phyloP scores from a whole-genome alignment of 2,888 invertebrate genomes.

The Synanthedon andrenaeformis region DNA sequence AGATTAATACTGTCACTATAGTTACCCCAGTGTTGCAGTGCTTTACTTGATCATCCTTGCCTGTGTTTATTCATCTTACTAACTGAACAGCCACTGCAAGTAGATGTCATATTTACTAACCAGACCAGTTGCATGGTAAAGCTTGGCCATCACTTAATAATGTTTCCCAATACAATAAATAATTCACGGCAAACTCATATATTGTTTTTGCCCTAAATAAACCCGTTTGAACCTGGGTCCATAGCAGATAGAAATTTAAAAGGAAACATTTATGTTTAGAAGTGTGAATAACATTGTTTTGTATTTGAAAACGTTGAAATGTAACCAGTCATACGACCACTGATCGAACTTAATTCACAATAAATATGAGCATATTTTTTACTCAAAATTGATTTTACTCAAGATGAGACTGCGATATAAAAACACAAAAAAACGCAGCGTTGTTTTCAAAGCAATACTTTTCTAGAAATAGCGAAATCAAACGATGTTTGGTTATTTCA shows the following conservation, averaged over 20 bases:
- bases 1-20: constrained; percentile 62
- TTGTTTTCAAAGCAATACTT: not conserved
- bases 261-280: no score
- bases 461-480: not conserved
- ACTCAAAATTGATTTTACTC: no score
- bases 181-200: not conserved
- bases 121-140: constrained; percentile 47
- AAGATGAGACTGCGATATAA: not conserved
- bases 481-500: no score
- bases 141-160: constrained; percentile 29
- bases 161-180: constrained; percentile 12
- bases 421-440: constrained; percentile 2
- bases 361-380: no score
- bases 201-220: constrained; percentile 5
- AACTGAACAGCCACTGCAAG: constrained; percentile 56
- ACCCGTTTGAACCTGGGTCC: constrained; percentile 27
- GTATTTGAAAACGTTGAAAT: no score
- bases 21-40: constrained; percentile 67
- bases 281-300: no score
- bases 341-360: no score
- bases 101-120: constrained; percentile 55
- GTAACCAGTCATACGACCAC: no score
- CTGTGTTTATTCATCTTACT: constrained; percentile 69
- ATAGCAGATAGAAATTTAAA: constrained; percentile 1
- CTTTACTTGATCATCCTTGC: constrained; percentile 73